Conservation (phyloP, 2,113 vertebrate genomes). For the Notarius quadriscutis region DNA sequence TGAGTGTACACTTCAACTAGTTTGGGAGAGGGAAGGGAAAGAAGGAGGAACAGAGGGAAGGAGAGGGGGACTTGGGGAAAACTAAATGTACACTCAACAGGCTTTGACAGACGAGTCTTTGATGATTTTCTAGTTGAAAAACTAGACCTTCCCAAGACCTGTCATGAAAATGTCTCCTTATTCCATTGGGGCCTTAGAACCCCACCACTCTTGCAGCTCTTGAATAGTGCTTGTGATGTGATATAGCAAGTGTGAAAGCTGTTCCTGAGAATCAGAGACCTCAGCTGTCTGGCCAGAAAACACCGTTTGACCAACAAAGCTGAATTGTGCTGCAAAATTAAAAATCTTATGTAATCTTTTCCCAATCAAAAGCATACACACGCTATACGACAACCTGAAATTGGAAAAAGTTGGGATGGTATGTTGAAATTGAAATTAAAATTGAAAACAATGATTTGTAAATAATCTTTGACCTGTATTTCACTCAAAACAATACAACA, state of each 20-base stretch:
- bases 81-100: constrained; percentile 37
- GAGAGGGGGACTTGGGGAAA: constrained; percentile 78
- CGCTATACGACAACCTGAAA: not conserved
- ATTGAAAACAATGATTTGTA: too few species aligned
- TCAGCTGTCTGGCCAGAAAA: constrained; percentile 38
- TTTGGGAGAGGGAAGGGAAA: constrained; percentile 68
- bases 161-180: constrained; percentile 90
- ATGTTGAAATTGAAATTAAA: too few species aligned
- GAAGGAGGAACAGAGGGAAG: constrained; percentile 1
- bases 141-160: constrained; percentile 86
- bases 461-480: too few species aligned
- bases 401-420: too few species aligned
- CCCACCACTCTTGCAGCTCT: constrained; percentile 59
- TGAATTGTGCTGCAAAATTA: constrained; percentile 32
- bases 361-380: not conserved
- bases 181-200: constrained; percentile 64
- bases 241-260: constrained; percentile 52
- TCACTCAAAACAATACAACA: too few species aligned
- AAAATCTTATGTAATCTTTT: constrained; percentile 13
- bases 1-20: constrained; percentile 75
- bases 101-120: constrained; percentile 88
- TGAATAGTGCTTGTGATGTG: constrained; percentile 54
- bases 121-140: constrained; percentile 92
- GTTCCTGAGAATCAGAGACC: constrained; percentile 46
- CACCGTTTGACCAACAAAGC: constrained; percentile 46